These are phyloP conservation scores for Rotaria sp. DNA, from an alignment of 2,888 invertebrate genomes.

Conservation along the genomic window DNA sequence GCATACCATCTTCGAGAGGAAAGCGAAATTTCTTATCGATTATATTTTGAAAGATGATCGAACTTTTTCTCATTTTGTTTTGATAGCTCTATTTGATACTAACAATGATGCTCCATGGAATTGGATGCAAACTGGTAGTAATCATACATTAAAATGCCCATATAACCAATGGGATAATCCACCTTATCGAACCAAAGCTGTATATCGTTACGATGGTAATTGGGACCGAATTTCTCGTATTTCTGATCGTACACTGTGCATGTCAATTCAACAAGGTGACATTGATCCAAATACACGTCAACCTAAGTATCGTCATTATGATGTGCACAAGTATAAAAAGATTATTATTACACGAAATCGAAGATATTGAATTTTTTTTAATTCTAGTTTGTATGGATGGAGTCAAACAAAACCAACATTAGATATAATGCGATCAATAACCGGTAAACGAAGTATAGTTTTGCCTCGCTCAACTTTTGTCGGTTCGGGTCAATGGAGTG, in stretches of 20 bases:
- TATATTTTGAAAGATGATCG: no score
- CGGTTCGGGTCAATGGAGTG: conserved; percentile 51
- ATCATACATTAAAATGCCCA: no score
- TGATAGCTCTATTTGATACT: no score
- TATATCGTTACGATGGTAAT: no score
- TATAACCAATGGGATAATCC: no score
- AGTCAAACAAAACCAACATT: conserved; percentile 68
- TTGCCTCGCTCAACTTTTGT: conserved; percentile 52
- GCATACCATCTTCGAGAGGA: no score
- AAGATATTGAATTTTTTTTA: conserved; percentile 57
- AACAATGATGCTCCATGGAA: conserved; percentile 47
- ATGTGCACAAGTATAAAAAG: conserved; percentile 48
- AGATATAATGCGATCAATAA: conserved; percentile 47
- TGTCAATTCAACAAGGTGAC: conserved; percentile 31
- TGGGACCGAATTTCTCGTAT: no score
- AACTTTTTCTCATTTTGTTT: no score
- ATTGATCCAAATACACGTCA: background rate
- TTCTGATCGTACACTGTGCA: conserved; percentile 36
- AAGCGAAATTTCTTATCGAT: no score
- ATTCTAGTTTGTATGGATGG: no score
- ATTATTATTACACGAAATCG: no score
- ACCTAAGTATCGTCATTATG: conserved; percentile 60
- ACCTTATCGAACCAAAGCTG: no score
- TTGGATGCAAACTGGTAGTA: conserved; percentile 36
- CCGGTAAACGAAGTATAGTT: conserved; percentile 52